These are phyloP conservation scores for Drosophila pseudoananassae DNA, from an alignment of 1,140 invertebrate genomes.

Conservation along the genomic window DNA sequence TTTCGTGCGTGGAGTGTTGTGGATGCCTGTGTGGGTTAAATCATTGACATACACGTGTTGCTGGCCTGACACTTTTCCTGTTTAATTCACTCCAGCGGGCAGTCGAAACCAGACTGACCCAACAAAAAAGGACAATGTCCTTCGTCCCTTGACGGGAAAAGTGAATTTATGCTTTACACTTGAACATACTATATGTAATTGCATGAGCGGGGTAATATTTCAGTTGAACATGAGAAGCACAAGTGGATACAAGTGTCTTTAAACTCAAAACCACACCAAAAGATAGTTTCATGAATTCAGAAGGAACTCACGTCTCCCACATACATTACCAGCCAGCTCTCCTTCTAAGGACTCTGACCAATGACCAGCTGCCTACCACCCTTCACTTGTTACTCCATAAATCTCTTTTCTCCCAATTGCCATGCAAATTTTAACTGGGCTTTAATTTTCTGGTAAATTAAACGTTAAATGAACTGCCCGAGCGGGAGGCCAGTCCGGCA, in stretches of 20 bases:
- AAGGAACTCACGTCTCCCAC: slow-evolving; percentile 12
- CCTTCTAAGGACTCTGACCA: slow-evolving; percentile 4
- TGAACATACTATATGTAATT: slow-evolving; percentile 12
- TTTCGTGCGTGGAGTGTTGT: neutral
- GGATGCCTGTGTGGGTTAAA: slow-evolving; percentile 29
- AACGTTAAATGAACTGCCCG: slow-evolving; percentile 72
- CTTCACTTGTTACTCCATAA: slow-evolving; percentile 55
- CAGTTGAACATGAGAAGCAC: slow-evolving; percentile 31
- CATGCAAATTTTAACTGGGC: slow-evolving; percentile 80
- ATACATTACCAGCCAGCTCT: slow-evolving; percentile 14
- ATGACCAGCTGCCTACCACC: slow-evolving; percentile 6
- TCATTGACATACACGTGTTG: slow-evolving; percentile 54
- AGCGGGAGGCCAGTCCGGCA: slow-evolving; percentile 36
- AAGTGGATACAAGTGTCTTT: neutral
- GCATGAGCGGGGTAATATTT: slow-evolving; percentile 42
- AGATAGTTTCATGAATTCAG: neutral
- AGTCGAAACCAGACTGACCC: slow-evolving; percentile 4
- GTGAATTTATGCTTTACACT: slow-evolving; percentile 28
- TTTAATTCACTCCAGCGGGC: slow-evolving; percentile 43
- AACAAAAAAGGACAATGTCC: slow-evolving; percentile 38
- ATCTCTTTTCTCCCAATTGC: slow-evolving; percentile 58
- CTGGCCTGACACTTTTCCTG: slow-evolving; percentile 52
- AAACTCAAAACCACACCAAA: too few relatives aligned
- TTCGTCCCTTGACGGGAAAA: slow-evolving; percentile 22
- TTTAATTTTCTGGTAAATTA: slow-evolving; percentile 82